Base-by-base conservation (phyloP, 30 jellyfish, hydroid and myxozoan species). In the Aurelia aurita region DNA sequence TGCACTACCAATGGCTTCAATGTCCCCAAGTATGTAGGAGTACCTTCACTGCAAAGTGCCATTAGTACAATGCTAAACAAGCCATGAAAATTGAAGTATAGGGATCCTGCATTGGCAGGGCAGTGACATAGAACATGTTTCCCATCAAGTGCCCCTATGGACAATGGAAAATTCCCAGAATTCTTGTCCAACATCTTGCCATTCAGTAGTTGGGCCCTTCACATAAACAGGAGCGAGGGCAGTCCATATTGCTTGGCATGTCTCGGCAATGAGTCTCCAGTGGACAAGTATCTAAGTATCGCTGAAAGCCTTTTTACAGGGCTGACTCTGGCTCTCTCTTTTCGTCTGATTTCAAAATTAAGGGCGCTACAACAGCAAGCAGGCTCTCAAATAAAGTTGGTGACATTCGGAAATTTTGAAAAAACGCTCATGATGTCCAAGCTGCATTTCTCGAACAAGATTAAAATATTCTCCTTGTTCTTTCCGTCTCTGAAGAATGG, bases 401-500 rank as follows among this genome's bases (percentile, higher is more conserved):
- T 16, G 84, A 23, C 85, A 78, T 78, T 15, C 89, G 58, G 46
- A 78, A 58, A 28, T 58, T n/a, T 43, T 60, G 71, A 62, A 78
- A 43, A 78, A 58, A 45, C 69, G 5, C 57, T 78, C 89, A 18
- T 78, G 84, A 25, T 78, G 85, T 18, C 15, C 31, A 35, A 78
- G 72, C 67, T 78, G 84, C 89, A 78, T 78, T 23, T 78, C 89
- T 45, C 89, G 61, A 14, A 59, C 69, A 22, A 78, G 82, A n/a
- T 19, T 23, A 31, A 20, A 12, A 47, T 78, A 59, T 31, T 78
- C 85, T 62, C 89, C 69, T 59, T 78, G 31, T 46, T 58, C 49
- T 47, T 78, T 60, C 68, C 84, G 22, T 35, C 62, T 55, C 5
- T 20, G 84, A 60, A 25, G 21, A 28, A 78, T 5, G 69, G 72